Evolutionary conservation across 2,888 invertebrate species (phyloP), one percentile per base, ranked within the genome.

Genomic region (Miltochrista miniata): DNA sequence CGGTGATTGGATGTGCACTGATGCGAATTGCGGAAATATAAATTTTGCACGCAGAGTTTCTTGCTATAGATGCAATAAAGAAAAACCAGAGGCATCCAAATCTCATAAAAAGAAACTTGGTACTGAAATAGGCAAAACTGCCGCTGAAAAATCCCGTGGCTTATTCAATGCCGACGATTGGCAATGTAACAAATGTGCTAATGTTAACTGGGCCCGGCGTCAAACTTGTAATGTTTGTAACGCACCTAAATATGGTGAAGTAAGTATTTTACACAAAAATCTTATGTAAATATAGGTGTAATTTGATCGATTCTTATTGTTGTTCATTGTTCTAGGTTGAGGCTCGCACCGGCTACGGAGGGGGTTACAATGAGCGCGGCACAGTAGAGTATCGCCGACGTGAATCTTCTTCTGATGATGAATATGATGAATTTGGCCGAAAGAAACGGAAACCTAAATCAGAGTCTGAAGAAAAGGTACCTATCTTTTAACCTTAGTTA

Each of bases 131-230:
- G 99, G 99, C 3, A 99, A 99, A 92, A 97, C 96, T 15, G 98
- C 98, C 33, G 99, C 99, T 0, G 99, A 99, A 84, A 99, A 99
- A 88, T 98, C 98, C 74, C 95, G 98, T 69, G 98, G 98, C n/a
- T 92, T 98, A 54, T 95, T 94, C 84, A 98, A 98, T 87, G 99
- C 99, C 34, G 99, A 99, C 83, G 99, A 99, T 87, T 99, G 99
- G 99, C 98, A 98, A 81, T 99, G 99, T 86, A 98, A 97, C 87
- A 99, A 99, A 85, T 99, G 99, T 91, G 99, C 99, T n/a, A 99
- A 99, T 87, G 99, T 99, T 10, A 99, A 99, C 87, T 98, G 98
- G 99, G 99, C 99, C 18, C 93, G 98, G 59, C 93, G 99, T 48
- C 96, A 96, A 76, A 97, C 97, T 48, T 99, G 99, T 89, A 99